Conservation (phyloP, 2,797 vertebrate species). For the Labroides dimidiatus region DNA sequence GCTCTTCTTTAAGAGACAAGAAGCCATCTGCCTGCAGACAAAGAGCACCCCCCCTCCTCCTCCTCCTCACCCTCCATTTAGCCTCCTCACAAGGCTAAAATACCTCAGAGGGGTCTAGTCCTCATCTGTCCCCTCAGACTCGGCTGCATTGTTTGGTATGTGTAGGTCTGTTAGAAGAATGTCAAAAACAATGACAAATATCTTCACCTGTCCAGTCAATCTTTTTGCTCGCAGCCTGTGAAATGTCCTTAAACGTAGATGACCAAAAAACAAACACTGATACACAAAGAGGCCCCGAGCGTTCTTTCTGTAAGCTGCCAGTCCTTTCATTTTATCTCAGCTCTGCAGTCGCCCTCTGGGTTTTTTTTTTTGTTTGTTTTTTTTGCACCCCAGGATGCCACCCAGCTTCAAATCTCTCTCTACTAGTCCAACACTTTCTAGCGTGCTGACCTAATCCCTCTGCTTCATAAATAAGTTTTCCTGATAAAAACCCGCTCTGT, state of each 20-base stretch:
- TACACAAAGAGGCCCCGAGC: constrained; percentile 30
- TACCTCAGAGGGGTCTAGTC: constrained; percentile 63
- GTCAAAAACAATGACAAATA: constrained; percentile 57
- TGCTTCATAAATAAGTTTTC: constrained; percentile 36
- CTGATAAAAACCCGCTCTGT: background rate
- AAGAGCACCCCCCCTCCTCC: constrained; percentile 64
- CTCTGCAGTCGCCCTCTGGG: constrained; percentile 51
- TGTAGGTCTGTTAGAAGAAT: constrained; percentile 65
- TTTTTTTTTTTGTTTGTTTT: constrained; percentile 5
- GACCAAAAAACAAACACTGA: constrained; percentile 20
- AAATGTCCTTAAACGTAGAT: constrained; percentile 23
- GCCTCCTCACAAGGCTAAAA: constrained; percentile 57
- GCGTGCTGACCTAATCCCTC: constrained; percentile 23
- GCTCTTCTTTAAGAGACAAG: constrained; percentile 81
- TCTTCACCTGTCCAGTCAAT: constrained; percentile 77
- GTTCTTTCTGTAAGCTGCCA: constrained; percentile 37
- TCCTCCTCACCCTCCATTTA: constrained; percentile 1
- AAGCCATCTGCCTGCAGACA: constrained; percentile 88
- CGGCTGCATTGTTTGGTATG: constrained; percentile 59
- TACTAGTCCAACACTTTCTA: constrained; percentile 30
- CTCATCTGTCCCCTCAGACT: constrained; percentile 63
- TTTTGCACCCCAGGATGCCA: constrained; percentile 22
- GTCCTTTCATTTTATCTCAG: constrained; percentile 58
- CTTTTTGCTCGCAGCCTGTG: constrained; percentile 12
- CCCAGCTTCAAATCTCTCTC: constrained; percentile 26